Evolutionary conservation across 92 coral and sea anemone species (phyloP).

Genomic region (Blastomussa wellsi): DNA sequence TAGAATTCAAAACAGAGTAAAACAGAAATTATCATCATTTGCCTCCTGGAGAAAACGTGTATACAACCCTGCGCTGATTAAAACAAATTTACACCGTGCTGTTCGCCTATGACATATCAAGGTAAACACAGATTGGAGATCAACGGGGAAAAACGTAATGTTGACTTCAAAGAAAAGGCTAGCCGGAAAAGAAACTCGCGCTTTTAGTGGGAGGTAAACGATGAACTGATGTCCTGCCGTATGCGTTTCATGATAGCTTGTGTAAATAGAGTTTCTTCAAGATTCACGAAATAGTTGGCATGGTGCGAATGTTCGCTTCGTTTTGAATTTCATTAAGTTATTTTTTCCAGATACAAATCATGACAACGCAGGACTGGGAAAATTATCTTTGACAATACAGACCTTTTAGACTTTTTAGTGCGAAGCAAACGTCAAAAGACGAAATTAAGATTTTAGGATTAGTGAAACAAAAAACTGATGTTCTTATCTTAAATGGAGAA

Average conservation of each 20-base stretch:
- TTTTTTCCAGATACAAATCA: neutral
- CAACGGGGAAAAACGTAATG: neutral
- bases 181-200: neutral
- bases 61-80: neutral
- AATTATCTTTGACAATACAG: neutral
- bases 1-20: neutral
- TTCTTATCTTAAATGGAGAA: neutral
- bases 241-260: neutral
- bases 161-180: neutral
- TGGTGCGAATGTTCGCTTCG: neutral
- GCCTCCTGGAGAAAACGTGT: neutral
- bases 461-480: neutral
- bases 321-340: neutral
- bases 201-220: neutral
- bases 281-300: neutral
- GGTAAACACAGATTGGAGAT: neutral
- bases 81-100: neutral
- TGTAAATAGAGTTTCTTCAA: neutral
- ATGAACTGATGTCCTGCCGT: neutral
- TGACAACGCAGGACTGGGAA: neutral
- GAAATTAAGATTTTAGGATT: neutral
- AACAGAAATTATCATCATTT: neutral
- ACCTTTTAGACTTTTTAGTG: neutral
- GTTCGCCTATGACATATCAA: neutral
- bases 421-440: neutral